phyloP scores from a whole-genome alignment of 35 echinoderm and acorn worm species.

The Lytechinus variegatus region DNA sequence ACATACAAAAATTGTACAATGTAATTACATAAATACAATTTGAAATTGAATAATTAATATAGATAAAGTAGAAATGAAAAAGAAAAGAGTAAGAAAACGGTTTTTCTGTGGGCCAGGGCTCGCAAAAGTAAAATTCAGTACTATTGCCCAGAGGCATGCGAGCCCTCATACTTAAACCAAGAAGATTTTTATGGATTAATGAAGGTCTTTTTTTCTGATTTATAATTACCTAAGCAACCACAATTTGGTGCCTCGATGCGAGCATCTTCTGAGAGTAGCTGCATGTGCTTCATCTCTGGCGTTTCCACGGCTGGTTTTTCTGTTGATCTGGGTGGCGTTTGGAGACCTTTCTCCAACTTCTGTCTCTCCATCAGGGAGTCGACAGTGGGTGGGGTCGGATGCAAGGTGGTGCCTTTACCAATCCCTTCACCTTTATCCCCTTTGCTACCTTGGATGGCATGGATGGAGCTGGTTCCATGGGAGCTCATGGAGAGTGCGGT shows the following conservation, averaged over 20 bases:
- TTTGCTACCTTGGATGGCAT: slow-evolving; percentile 26
- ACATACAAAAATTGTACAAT: too few species aligned
- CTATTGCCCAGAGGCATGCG: too few species aligned
- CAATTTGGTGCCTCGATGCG: slow-evolving; percentile 78
- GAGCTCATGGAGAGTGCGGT: slow-evolving; percentile 16
- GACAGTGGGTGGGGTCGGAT: slow-evolving; percentile 29
- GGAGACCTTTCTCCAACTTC: slow-evolving; percentile 41
- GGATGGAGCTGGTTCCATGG: slow-evolving; percentile 36
- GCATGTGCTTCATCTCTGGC: slow-evolving; percentile 62
- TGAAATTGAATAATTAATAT: too few species aligned
- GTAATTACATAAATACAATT: too few species aligned
- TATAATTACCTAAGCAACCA: slow-evolving; percentile 88
- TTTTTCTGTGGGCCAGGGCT: too few species aligned
- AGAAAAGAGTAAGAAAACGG: too few species aligned
- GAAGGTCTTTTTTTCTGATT: too few species aligned
- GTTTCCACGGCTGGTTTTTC: slow-evolving; percentile 59
- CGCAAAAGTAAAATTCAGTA: too few species aligned
- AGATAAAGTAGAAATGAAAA: too few species aligned
- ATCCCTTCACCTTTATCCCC: slow-evolving; percentile 31
- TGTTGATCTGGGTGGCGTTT: slow-evolving; percentile 46
- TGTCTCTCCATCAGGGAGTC: slow-evolving; percentile 42
- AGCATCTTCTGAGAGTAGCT: slow-evolving; percentile 73
- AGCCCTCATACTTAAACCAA: too few species aligned
- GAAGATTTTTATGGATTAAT: too few species aligned
- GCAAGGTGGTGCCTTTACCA: slow-evolving; percentile 34